Base-by-base conservation (phyloP, 2,113 vertebrate genomes). In the Pardalotus punctatus region DNA sequence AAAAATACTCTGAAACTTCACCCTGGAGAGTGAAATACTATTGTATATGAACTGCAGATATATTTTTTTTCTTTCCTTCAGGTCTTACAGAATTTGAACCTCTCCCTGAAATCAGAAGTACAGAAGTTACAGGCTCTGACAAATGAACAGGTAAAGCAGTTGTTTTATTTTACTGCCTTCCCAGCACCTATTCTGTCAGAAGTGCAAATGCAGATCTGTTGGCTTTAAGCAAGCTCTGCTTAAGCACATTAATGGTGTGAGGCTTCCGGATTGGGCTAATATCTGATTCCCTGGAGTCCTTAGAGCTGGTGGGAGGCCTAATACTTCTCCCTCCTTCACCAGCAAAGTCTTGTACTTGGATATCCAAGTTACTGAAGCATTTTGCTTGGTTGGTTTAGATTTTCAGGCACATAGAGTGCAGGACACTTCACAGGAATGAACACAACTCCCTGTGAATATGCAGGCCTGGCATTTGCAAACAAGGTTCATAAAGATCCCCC, bases 21-120 rank as follows among this genome's bases (percentile, higher is more conserved):
- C 19, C 11, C 8, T 56, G 27, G 16, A 40, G 51, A 33, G 12
- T 64, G 36, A 82, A 72, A 67, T 43, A 23, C 3, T 19, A 5
- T 54, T 19, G 81, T 36, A 2, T 72, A 29, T 38, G 31, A 80
- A 47, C 29, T 61, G 28, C 28, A 86, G 35, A 33, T 80, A 1
- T 6, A 2, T 94, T 90, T 36, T 14, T 80, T 85, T 28, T 85
- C 27, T 12, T 73, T 22, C 87, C 5, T 92, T 92, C 66, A 99
- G 99, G 98, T 98, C 90, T 97, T 99, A 86, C 99, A 99, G 96
- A 99, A 99, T 65, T 98, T 99, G 69, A 99, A 99, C 96, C 93
- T 99, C 20, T 97, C 98, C 17, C 90, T 99, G 93, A 99, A 99
- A 97, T 98, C 98, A 73, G 99, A 99, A 93, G 90, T 99, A 18